Percentiles rank a stretch among this genome's conserved stretches.
Evolutionary conservation across 2,113 vertebrate species (phyloP).

Genomic region (Serinus canaria): DNA sequence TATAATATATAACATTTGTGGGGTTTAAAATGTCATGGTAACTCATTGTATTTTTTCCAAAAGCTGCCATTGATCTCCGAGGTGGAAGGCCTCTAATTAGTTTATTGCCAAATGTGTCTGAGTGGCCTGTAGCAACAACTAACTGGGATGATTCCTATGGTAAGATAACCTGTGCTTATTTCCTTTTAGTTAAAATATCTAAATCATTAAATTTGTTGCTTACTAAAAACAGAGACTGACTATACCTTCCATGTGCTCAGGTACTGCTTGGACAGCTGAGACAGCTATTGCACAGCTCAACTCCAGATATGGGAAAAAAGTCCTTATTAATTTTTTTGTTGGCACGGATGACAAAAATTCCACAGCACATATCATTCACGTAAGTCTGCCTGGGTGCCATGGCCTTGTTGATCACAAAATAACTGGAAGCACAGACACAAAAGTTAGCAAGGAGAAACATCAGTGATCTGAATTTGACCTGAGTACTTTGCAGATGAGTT

Average conservation of each 20-base stretch:
- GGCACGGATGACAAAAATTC: slow-evolving; percentile 92
- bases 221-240: background rate
- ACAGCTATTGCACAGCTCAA: slow-evolving; percentile 84
- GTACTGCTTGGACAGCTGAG: slow-evolving; percentile 82
- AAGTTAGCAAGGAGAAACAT: background rate
- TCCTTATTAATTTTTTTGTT: slow-evolving; percentile 89
- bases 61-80: slow-evolving; percentile 86
- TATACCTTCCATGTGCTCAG: slow-evolving; percentile 66
- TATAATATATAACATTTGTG: background rate
- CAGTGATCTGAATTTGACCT: background rate
- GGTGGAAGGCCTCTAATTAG: slow-evolving; percentile 82
- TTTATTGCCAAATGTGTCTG: slow-evolving; percentile 79
- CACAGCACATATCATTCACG: slow-evolving; percentile 88
- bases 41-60: slow-evolving; percentile 24
- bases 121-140: slow-evolving; percentile 88
- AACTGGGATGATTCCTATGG: slow-evolving; percentile 83
- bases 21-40: background rate
- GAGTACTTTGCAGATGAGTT: background rate
- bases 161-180: slow-evolving; percentile 48
- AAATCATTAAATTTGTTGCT: background rate
- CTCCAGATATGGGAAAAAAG: slow-evolving; percentile 86
- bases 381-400: slow-evolving; percentile 73
- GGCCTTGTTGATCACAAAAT: background rate
- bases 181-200: background rate
- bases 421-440: background rate